Conservation (phyloP, 2,113 vertebrate species). For the Actinemys pallida region DNA sequence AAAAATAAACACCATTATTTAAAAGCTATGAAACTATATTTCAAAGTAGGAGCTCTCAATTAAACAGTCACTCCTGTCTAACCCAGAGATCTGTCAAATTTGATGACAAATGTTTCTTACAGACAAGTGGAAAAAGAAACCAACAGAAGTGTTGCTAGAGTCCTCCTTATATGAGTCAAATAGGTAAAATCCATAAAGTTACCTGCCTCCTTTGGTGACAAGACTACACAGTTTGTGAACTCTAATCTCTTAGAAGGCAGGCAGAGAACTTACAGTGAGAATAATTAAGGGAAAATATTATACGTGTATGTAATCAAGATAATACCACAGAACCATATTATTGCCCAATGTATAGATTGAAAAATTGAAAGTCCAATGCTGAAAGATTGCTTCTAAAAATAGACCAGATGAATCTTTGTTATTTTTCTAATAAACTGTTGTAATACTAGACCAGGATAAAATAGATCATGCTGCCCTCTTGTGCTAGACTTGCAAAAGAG, state of each 20-base stretch:
- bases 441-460: constrained; percentile 36
- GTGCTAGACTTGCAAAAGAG: constrained; percentile 59
- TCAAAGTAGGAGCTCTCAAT: constrained; percentile 4
- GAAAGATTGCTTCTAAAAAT: constrained; percentile 46
- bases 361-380: constrained; percentile 27
- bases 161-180: fast-evolving
- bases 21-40: constrained; percentile 38
- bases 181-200: background rate
- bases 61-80: background rate
- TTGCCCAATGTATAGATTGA: background rate
- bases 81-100: background rate
- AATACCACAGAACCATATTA: constrained; percentile 11
- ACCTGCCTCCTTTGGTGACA: background rate
- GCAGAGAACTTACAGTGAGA: background rate
- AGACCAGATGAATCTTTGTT: constrained; percentile 8
- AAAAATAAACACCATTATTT: constrained; percentile 15
- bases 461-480: constrained; percentile 83
- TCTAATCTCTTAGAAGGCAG: background rate
- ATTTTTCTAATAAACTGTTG: background rate
- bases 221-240: background rate
- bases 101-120: background rate
- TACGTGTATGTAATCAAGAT: background rate
- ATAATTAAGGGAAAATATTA: constrained; percentile 11
- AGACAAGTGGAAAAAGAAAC: constrained; percentile 15
- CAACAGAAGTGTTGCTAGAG: background rate